Percentiles rank a stretch among this genome's conserved stretches.
These are phyloP conservation scores for Phacellophora camtschatica DNA, from an alignment of 30 jellyfish, hydroid and myxozoan species.

Conservation along the genomic window DNA sequence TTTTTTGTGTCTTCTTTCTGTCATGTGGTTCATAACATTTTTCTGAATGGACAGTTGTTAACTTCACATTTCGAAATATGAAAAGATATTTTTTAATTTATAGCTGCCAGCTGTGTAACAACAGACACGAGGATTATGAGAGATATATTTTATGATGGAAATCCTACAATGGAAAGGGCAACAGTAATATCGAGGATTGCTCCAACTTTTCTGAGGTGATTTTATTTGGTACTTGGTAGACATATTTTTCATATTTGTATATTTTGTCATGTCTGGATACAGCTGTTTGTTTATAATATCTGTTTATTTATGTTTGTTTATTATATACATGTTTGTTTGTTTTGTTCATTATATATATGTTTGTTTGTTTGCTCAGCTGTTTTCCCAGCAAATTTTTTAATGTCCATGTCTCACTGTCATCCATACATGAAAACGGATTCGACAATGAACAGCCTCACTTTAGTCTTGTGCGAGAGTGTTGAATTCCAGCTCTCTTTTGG, in stretches of 20 bases:
- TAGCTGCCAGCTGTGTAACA: constrained; percentile 97
- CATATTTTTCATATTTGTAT: background rate
- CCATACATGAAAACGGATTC: too few relatives aligned
- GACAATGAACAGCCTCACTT: too few relatives aligned
- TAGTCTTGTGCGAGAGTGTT: too few relatives aligned
- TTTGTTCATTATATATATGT: too few relatives aligned
- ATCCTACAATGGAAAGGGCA: constrained; percentile 93
- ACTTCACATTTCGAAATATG: background rate
- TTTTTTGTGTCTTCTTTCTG: too few relatives aligned
- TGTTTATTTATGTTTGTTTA: too few relatives aligned
- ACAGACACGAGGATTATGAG: constrained; percentile 91
- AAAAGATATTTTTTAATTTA: background rate
- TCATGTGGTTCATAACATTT: background rate
- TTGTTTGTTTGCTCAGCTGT: too few relatives aligned
- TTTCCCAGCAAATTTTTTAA: too few relatives aligned
- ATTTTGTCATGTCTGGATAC: background rate
- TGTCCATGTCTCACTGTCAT: too few relatives aligned
- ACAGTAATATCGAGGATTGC: constrained; percentile 94
- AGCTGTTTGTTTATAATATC: background rate
- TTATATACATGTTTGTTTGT: too few relatives aligned
- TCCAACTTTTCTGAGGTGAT: constrained; percentile 90
- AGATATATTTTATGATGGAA: constrained; percentile 91
- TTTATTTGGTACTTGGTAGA: background rate
- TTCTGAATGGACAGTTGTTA: background rate
- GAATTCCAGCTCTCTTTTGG: too few relatives aligned